Evolutionary conservation across 2,113 vertebrate species (phyloP).

Genomic region (Alligator mississippiensis): DNA sequence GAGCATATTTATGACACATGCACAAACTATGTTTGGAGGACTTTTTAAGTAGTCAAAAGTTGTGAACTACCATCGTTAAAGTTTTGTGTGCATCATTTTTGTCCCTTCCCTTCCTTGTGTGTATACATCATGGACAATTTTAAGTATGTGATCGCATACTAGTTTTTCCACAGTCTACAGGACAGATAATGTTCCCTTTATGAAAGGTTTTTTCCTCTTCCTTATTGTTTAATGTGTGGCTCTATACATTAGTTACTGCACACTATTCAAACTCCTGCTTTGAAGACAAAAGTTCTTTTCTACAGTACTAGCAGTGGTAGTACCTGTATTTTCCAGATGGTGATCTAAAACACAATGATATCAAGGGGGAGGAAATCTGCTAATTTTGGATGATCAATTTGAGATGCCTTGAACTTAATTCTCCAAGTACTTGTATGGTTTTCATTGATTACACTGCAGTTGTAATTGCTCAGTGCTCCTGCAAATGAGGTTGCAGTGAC

Average conservation of each 20-base stretch:
- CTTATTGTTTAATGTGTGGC: neutral
- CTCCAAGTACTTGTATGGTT: neutral
- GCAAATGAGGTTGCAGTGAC: neutral
- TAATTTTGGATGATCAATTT: neutral
- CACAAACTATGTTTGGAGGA: neutral
- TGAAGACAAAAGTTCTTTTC: neutral
- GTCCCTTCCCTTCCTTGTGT: neutral
- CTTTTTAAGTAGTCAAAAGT: neutral
- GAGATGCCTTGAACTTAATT: neutral
- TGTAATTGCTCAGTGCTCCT: neutral
- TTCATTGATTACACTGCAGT: neutral
- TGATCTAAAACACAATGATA: neutral
- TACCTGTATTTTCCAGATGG: constrained; percentile 1
- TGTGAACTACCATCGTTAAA: neutral
- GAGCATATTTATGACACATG: no score
- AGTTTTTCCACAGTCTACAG: neutral
- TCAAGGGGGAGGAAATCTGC: constrained; percentile 2
- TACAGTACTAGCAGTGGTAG: neutral
- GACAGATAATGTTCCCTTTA: accelerated
- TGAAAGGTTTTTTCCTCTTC: neutral
- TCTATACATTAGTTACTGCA: neutral
- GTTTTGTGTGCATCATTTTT: neutral
- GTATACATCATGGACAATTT: neutral
- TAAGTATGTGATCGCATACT: accelerated
- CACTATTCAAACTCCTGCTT: neutral